phyloP scores from a whole-genome alignment of 2,797 vertebrate species.

The Dryobates pubescens region DNA sequence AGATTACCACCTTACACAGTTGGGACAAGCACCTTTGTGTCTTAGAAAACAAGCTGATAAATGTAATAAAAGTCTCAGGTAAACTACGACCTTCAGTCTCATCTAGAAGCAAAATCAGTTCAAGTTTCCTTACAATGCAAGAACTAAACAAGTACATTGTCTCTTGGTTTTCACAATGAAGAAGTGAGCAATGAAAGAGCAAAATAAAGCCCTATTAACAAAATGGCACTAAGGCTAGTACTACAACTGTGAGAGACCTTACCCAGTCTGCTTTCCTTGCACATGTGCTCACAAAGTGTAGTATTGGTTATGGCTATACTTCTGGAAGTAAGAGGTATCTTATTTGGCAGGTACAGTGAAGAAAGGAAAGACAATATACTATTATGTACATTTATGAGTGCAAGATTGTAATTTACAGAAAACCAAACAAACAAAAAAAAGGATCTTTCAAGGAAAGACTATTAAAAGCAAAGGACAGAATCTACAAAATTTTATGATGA shows the following conservation, averaged over 20 bases:
- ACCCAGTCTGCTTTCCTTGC: background rate
- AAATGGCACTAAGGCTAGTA: background rate
- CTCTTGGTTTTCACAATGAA: background rate
- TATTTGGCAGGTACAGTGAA: background rate
- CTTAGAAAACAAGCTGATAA: background rate
- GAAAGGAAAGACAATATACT: background rate
- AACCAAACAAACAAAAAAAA: background rate
- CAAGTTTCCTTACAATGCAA: background rate
- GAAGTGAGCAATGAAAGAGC: background rate
- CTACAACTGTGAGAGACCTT: background rate
- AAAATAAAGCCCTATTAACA: background rate
- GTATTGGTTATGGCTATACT: background rate
- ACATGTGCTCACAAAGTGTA: fast-evolving
- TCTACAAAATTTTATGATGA: background rate
- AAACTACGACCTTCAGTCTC: background rate
- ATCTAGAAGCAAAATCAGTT: background rate
- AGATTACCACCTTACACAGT: background rate
- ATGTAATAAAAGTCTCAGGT: background rate
- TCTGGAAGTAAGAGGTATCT: background rate
- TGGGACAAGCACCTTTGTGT: background rate
- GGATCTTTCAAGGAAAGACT: background rate
- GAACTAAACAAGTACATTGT: background rate
- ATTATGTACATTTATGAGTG: background rate
- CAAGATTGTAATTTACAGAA: background rate
- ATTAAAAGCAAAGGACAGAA: background rate